Evolutionary conservation across 2,113 vertebrate genomes (phyloP).

Genomic region (Coreoperca whiteheadi): DNA sequence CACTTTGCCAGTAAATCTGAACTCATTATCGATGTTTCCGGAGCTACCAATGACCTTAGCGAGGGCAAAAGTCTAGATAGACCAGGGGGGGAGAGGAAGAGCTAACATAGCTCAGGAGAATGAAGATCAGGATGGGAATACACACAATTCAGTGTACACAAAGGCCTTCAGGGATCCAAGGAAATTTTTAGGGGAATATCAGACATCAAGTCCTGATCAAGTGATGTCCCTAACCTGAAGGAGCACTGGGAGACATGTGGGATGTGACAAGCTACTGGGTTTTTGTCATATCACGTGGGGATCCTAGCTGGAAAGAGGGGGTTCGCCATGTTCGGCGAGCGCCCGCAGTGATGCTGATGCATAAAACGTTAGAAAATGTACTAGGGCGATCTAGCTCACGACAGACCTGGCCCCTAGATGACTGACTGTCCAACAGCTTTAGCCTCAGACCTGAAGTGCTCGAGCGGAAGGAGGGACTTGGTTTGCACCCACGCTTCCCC

Average conservation of each 20-base stretch:
- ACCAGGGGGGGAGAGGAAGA: not conserved
- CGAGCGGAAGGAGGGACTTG: not conserved
- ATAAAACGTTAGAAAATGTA: not conserved
- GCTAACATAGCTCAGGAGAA: constrained; percentile 1
- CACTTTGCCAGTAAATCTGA: constrained; percentile 80
- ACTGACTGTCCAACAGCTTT: not conserved
- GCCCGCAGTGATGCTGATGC: not conserved
- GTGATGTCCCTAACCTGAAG: not conserved
- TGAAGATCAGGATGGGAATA: not conserved
- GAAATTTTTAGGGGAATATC: not conserved
- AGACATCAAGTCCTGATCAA: not conserved
- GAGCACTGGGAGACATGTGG: not conserved
- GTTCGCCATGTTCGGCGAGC: not conserved
- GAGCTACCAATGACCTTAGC: constrained; percentile 66
- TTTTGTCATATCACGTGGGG: not conserved
- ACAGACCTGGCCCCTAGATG: not conserved
- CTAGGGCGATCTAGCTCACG: not conserved
- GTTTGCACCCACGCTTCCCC: not conserved
- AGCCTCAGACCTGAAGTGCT: not conserved
- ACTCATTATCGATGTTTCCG: constrained; percentile 75
- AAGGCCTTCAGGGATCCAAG: not conserved
- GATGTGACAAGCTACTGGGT: not conserved
- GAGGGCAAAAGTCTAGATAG: constrained; percentile 57
- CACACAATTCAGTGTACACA: not conserved
- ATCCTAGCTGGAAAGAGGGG: not conserved